These are phyloP conservation scores for Atta texana DNA, from an alignment of 1,140 invertebrate species.

Conservation along the genomic window DNA sequence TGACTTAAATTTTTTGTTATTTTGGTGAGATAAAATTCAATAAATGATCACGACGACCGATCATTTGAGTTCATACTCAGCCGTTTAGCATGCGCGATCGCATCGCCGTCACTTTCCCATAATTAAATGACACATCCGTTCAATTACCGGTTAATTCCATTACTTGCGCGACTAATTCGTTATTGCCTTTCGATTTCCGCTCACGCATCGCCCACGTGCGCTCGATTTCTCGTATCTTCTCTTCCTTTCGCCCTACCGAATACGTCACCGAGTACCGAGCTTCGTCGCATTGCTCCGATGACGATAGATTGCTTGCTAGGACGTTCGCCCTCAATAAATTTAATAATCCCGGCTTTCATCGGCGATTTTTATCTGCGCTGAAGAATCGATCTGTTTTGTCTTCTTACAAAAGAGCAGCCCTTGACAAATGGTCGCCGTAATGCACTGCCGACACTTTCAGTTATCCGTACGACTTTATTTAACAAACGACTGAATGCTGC, in stretches of 20 bases:
- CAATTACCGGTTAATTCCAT: slow-evolving; percentile 58
- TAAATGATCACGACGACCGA: slow-evolving; percentile 18
- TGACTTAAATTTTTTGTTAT: slow-evolving; percentile 14
- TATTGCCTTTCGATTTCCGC: slow-evolving; percentile 72
- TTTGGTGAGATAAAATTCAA: not conserved
- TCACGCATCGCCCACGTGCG: slow-evolving; percentile 70
- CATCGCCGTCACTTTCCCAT: slow-evolving; percentile 31
- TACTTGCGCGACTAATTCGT: slow-evolving; percentile 68
- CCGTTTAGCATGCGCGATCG: not conserved
- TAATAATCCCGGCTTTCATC: slow-evolving; percentile 70
- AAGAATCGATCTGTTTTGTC: slow-evolving; percentile 58
- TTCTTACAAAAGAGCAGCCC: slow-evolving; percentile 45
- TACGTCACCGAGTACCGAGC: slow-evolving; percentile 21
- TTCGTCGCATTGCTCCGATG: slow-evolving; percentile 33
- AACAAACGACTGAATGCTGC: slow-evolving; percentile 18
- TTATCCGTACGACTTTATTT: slow-evolving; percentile 30
- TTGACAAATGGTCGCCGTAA: slow-evolving; percentile 68
- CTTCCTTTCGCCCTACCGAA: slow-evolving; percentile 47
- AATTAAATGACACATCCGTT: slow-evolving; percentile 55
- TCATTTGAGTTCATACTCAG: slow-evolving; percentile 1
- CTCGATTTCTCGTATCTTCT: slow-evolving; percentile 68
- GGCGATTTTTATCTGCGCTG: slow-evolving; percentile 68
- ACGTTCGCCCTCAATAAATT: slow-evolving; percentile 70
- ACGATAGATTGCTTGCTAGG: slow-evolving; percentile 64
- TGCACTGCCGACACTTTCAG: slow-evolving; percentile 34